phyloP scores from a whole-genome alignment of 2,113 vertebrate species.

The Vicugna pacos region DNA sequence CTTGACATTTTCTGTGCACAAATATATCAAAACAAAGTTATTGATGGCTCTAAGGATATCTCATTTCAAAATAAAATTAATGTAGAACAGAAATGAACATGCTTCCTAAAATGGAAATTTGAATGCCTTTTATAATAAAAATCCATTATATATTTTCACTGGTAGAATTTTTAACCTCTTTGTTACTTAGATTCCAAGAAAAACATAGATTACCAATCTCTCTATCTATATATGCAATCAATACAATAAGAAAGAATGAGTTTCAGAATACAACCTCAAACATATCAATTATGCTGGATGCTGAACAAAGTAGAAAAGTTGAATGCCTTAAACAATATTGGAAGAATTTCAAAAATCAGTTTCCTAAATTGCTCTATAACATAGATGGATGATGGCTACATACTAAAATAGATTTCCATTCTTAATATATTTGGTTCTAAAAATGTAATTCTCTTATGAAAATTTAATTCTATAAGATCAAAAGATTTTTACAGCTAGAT shows the following conservation, averaged over 20 bases:
- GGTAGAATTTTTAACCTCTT: neutral
- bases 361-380: neutral
- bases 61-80: neutral
- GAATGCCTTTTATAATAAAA: neutral
- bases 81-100: neutral
- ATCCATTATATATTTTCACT: neutral
- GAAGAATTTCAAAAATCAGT: neutral
- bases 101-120: neutral
- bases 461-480: neutral
- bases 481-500: neutral
- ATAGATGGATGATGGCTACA: neutral
- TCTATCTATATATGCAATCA: neutral
- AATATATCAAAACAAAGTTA: neutral
- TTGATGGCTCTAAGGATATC: neutral
- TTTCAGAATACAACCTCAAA: neutral
- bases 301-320: neutral
- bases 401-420: neutral
- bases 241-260: neutral
- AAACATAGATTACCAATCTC: neutral
- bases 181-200: neutral
- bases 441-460: conserved; percentile 52
- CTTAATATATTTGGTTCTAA: neutral
- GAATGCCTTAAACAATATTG: neutral
- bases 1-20: neutral
- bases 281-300: neutral